Conservation (phyloP, 2,888 invertebrate genomes). For the Drosophila prostipennis region DNA sequence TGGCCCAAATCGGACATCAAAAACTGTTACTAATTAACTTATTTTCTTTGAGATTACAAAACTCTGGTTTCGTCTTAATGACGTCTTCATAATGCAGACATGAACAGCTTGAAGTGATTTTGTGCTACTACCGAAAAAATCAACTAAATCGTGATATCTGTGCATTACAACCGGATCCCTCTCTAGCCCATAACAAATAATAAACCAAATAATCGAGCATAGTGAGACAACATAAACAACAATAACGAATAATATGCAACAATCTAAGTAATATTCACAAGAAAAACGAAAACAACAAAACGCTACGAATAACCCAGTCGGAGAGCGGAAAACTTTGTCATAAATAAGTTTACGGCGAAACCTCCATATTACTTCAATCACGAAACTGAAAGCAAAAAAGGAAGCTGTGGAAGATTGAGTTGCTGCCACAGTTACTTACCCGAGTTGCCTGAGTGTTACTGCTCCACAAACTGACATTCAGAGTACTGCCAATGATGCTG, state of each 20-base stretch:
- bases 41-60: conserved; percentile 16
- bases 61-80: conserved; percentile 18
- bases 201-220: conserved; percentile 49
- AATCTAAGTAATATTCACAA: conserved; percentile 60
- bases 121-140: conserved; percentile 40
- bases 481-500: conserved; percentile 45
- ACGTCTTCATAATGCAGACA: conserved; percentile 16
- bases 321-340: conserved; percentile 61
- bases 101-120: conserved; percentile 66
- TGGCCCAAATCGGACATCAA: not conserved
- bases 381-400: conserved; percentile 69
- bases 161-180: conserved; percentile 52
- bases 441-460: conserved; percentile 26
- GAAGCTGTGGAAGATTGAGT: conserved; percentile 57
- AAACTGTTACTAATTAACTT: conserved; percentile 5
- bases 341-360: conserved; percentile 44
- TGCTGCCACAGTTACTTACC: conserved; percentile 55
- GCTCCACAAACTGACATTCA: conserved; percentile 66
- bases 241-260: conserved; percentile 55
- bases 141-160: conserved; percentile 62
- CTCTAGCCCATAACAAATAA: conserved; percentile 41
- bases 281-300: conserved; percentile 36
- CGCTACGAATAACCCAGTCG: conserved; percentile 31
- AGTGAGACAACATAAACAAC: conserved; percentile 52
- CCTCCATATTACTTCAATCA: conserved; percentile 61